Evolutionary conservation across 2,888 invertebrate species (phyloP).

Genomic region (Agonopterix arenella): DNA sequence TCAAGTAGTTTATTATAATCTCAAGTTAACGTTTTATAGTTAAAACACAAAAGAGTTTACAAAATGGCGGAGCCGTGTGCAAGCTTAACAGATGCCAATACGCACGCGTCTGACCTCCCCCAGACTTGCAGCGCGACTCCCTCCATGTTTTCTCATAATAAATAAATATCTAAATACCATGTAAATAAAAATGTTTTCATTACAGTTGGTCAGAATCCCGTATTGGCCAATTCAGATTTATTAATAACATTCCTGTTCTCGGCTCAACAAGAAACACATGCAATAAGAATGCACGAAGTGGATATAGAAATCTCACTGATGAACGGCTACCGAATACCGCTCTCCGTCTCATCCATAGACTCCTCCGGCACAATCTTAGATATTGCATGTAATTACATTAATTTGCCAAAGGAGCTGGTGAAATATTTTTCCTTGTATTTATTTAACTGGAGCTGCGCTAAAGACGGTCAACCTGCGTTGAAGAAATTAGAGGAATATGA

Average conservation of each 20-base stretch:
- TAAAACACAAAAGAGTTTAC: too few relatives aligned
- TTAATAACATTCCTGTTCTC: slow-evolving; percentile 92
- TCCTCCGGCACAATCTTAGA: slow-evolving; percentile 89
- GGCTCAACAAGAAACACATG: slow-evolving; percentile 93
- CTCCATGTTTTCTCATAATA: too few relatives aligned
- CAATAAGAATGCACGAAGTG: slow-evolving; percentile 81
- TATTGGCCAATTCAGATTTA: slow-evolving; percentile 86
- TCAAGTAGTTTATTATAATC: too few relatives aligned
- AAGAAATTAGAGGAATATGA: slow-evolving; percentile 97
- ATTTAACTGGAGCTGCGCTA: slow-evolving; percentile 85
- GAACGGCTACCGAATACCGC: slow-evolving; percentile 90
- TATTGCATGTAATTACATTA: slow-evolving; percentile 88
- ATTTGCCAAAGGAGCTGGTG: slow-evolving; percentile 86
- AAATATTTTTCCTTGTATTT: slow-evolving; percentile 95
- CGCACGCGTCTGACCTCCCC: too few relatives aligned
- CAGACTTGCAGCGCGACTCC: too few relatives aligned
- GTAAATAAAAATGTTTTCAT: slow-evolving; percentile 5
- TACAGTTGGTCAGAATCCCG: slow-evolving; percentile 91
- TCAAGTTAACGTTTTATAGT: too few relatives aligned
- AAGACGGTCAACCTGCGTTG: slow-evolving; percentile 83
- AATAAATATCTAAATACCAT: too few relatives aligned
- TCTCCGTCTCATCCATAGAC: slow-evolving; percentile 88
- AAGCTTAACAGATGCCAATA: too few relatives aligned
- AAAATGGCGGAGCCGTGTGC: too few relatives aligned
- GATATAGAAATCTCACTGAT: slow-evolving; percentile 89